Conservation (phyloP, 2,113 vertebrate genomes). For the Grammomys surdaster region DNA sequence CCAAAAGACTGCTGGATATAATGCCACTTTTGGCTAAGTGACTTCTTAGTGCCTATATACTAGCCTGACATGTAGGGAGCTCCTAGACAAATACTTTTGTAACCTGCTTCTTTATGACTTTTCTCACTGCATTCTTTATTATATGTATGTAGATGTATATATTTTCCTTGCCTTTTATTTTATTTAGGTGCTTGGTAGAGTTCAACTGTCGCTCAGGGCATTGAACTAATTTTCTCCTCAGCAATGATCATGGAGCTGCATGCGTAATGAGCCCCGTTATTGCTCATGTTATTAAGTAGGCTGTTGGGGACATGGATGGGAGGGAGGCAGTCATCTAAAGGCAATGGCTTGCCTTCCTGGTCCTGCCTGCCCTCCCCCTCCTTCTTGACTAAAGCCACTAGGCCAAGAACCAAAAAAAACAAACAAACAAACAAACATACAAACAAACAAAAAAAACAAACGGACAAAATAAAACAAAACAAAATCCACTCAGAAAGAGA, state of each 20-base stretch:
- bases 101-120: slow-evolving; percentile 73
- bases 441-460: neutral
- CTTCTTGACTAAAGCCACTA: slow-evolving; percentile 81
- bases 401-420: slow-evolving; percentile 59
- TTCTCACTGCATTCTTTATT: slow-evolving; percentile 78
- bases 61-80: neutral
- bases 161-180: slow-evolving; percentile 83
- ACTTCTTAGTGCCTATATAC: neutral
- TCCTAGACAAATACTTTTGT: neutral
- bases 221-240: slow-evolving; percentile 91
- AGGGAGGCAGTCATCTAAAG: slow-evolving; percentile 84
- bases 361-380: slow-evolving; percentile 81
- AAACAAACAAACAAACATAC: neutral
- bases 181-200: slow-evolving; percentile 88
- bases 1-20: neutral
- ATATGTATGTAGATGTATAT: slow-evolving; percentile 52
- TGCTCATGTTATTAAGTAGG: slow-evolving; percentile 90
- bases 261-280: slow-evolving; percentile 91
- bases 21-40: neutral
- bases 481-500: slow-evolving; percentile 76
- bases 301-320: slow-evolving; percentile 83
- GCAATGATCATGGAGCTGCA: slow-evolving; percentile 88
- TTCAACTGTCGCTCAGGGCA: slow-evolving; percentile 90
- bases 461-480: neutral
- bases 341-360: slow-evolving; percentile 84